phyloP scores from a whole-genome alignment of 2,888 invertebrate genomes.

The Homarus gammarus region DNA sequence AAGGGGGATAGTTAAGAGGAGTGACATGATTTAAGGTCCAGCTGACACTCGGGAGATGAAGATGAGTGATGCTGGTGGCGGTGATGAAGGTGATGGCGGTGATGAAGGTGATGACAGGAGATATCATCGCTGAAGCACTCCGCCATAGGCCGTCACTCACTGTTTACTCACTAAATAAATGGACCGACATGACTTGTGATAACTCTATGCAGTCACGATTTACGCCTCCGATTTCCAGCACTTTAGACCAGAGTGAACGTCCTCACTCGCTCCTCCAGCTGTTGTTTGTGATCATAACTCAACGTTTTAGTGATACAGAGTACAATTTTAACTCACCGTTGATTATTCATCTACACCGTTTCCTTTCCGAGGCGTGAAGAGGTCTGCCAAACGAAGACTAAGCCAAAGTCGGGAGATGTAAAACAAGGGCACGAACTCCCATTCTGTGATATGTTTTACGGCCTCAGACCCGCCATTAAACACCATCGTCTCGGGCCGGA shows the following conservation, averaged over 20 bases:
- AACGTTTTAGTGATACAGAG: background rate
- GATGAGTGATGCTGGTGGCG: background rate
- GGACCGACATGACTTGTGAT: conserved; percentile 48
- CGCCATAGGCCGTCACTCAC: conserved; percentile 40
- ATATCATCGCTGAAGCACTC: conserved; percentile 28
- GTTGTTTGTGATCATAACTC: background rate
- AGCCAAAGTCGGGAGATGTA: conserved; percentile 36
- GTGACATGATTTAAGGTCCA: conserved; percentile 19
- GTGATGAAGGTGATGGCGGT: background rate
- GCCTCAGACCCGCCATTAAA: conserved; percentile 60
- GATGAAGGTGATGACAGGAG: conserved; percentile 19
- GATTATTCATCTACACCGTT: background rate
- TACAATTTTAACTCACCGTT: background rate
- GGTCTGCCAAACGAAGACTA: conserved; percentile 6
- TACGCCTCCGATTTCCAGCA: conserved; percentile 32
- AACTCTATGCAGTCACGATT: conserved; percentile 59
- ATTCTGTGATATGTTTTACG: conserved; percentile 68
- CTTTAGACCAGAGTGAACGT: too few species aligned
- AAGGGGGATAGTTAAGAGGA: background rate
- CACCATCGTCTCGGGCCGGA: conserved; percentile 61
- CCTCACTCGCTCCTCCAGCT: too few species aligned
- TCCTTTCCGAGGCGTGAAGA: background rate
- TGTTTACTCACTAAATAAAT: conserved; percentile 49
- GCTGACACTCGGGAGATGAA: conserved; percentile 41
- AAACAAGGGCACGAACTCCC: conserved; percentile 60